These are phyloP conservation scores for Ladona fulva DNA, from an alignment of 1,140 invertebrate species.

Conservation along the genomic window DNA sequence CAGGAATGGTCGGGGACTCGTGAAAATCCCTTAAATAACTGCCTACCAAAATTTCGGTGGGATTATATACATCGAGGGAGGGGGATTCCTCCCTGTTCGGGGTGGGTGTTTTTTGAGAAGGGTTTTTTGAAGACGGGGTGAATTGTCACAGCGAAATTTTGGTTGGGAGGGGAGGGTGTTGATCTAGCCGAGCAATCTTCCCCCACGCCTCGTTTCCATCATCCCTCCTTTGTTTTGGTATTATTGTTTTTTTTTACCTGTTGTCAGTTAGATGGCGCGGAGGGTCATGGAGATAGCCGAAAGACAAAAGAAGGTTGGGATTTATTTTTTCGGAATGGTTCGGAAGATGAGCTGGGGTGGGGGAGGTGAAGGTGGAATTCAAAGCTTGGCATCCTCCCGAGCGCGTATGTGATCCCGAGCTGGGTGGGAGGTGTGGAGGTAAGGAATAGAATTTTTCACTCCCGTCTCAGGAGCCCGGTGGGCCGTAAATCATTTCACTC, in stretches of 20 bases:
- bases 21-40: conserved; percentile 7
- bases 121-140: background rate
- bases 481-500: background rate
- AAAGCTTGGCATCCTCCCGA: background rate
- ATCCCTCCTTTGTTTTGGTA: background rate
- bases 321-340: background rate
- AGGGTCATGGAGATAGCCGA: background rate
- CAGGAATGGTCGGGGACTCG: background rate
- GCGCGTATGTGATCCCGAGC: background rate
- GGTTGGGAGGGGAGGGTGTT: background rate
- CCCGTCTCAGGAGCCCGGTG: background rate
- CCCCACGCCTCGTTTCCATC: background rate
- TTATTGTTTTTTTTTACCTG: background rate
- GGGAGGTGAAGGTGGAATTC: background rate
- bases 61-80: background rate
- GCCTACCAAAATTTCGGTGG: background rate
- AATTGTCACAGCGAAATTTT: background rate
- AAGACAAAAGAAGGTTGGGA: background rate
- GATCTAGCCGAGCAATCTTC: background rate
- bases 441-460: conserved; percentile 6
- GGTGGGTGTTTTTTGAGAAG: background rate
- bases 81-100: too few species aligned
- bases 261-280: background rate
- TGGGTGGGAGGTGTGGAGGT: background rate
- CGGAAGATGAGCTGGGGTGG: background rate